Evolutionary conservation across 1,140 invertebrate genomes (phyloP).

Genomic region (Whitmania pigra): DNA sequence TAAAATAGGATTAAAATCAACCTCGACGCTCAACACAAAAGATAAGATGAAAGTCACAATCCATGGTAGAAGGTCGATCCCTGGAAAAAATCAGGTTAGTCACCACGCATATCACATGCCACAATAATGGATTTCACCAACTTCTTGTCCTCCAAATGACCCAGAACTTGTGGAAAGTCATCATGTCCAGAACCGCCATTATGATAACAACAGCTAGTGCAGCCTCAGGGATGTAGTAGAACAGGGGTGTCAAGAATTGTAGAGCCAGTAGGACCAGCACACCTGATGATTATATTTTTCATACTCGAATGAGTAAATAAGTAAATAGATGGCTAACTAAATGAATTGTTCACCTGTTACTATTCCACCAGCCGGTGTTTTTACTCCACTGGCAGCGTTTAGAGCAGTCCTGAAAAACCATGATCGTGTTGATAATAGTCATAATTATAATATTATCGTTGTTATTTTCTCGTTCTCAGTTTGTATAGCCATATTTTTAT

Average conservation of each 20-base stretch:
- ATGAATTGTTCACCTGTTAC: slow-evolving; percentile 56
- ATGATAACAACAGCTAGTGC: slow-evolving; percentile 44
- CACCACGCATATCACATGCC: background rate
- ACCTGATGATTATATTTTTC: slow-evolving; percentile 27
- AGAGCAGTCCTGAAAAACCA: slow-evolving; percentile 57
- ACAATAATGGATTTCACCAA: background rate
- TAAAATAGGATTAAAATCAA: slow-evolving; percentile 26
- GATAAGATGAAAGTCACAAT: slow-evolving; percentile 69
- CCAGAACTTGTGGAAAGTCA: slow-evolving; percentile 20
- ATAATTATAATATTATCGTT: background rate
- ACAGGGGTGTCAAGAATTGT: slow-evolving; percentile 37
- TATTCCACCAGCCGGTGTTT: slow-evolving; percentile 71
- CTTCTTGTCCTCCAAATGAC: slow-evolving; percentile 14
- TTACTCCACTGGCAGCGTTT: slow-evolving; percentile 80
- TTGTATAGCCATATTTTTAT: background rate
- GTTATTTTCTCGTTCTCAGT: background rate
- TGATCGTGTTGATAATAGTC: background rate
- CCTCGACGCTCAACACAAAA: slow-evolving; percentile 55
- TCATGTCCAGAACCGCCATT: slow-evolving; percentile 41
- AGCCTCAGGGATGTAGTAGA: slow-evolving; percentile 42
- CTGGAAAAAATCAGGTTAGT: slow-evolving; percentile 36
- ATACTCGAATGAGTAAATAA: slow-evolving; percentile 16
- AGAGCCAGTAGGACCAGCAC: slow-evolving; percentile 39
- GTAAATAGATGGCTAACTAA: background rate
- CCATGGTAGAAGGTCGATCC: slow-evolving; percentile 61